Evolutionary conservation across 2,888 invertebrate genomes (phyloP), one percentile per base, ranked within the genome.

Genomic region (Sinodicranocentrus sp.): DNA sequence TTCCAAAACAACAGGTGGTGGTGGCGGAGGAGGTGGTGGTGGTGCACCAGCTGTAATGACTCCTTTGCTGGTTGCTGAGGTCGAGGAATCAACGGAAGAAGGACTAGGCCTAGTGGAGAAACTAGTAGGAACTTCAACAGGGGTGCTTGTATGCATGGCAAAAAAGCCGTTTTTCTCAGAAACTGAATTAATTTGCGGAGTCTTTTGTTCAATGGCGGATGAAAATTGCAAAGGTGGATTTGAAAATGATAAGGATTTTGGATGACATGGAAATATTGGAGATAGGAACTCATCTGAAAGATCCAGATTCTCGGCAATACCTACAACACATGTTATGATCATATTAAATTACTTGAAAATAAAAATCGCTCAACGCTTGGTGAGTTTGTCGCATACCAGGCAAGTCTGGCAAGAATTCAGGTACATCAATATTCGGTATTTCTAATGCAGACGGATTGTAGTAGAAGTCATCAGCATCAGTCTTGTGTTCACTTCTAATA

Each of bases 341-440:
- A n/a, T n/a, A n/a, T n/a, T n/a, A n/a, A n/a, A n/a, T n/a, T n/a
- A n/a, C n/a, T n/a, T n/a, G n/a, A n/a, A n/a, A n/a, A n/a, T n/a
- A n/a, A n/a, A n/a, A n/a, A n/a, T n/a, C n/a, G n/a, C n/a, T n/a
- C n/a, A n/a, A n/a, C n/a, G n/a, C n/a, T n/a, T n/a, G n/a, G n/a
- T n/a, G n/a, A n/a, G n/a, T n/a, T n/a, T n/a, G n/a, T n/a, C n/a
- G n/a, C n/a, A n/a, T 76, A 89, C 89, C 89, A 65, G 88, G 87
- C 33, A 89, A 84, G 70, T 88, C 80, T 10, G 88, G 88, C 23
- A 89, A 75, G 67, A 61, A 61, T 44, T 88, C 88, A 54, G 89
- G 89, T 39, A 88, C 88, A 77, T 88, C 87, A 71, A 89, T 87
- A 57, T 87, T 85, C n/a, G 89, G 89, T 65, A 89, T 88, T 25